A percentile compares a stretch with the other conserved stretches of the same genome.
phyloP scores from a whole-genome alignment of 2,888 invertebrate genomes.

The Proisotoma minuta region DNA sequence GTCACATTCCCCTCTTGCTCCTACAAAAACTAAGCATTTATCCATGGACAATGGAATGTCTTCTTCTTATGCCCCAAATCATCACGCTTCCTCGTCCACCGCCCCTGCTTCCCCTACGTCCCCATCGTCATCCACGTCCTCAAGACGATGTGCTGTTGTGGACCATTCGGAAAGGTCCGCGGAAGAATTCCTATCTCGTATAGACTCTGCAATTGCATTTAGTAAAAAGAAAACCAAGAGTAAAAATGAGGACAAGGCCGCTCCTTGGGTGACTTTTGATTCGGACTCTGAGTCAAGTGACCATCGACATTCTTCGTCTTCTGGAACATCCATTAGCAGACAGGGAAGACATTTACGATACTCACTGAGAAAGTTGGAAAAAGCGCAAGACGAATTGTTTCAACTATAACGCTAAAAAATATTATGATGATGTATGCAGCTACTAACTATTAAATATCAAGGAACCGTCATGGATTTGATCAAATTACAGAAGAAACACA shows the following conservation, averaged over 20 bases:
- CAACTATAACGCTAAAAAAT: slow-evolving; percentile 71
- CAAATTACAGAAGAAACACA: too few relatives aligned
- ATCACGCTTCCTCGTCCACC: slow-evolving; percentile 3
- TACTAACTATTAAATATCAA: too few relatives aligned
- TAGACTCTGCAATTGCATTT: slow-evolving; percentile 52
- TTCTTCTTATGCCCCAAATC: not conserved
- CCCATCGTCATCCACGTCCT: slow-evolving; percentile 29
- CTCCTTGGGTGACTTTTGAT: slow-evolving; percentile 47
- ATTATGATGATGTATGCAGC: too few relatives aligned
- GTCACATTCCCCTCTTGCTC: not conserved
- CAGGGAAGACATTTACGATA: slow-evolving; percentile 74
- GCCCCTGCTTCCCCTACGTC: slow-evolving; percentile 20
- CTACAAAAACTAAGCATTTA: not conserved
- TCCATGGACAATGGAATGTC: slow-evolving; percentile 7
- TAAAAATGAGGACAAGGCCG: slow-evolving; percentile 47
- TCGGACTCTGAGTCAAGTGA: slow-evolving; percentile 42
- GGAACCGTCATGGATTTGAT: too few relatives aligned
- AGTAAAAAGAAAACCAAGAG: slow-evolving; percentile 50
- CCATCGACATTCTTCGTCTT: slow-evolving; percentile 28
- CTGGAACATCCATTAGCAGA: slow-evolving; percentile 58
- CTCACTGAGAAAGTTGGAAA: slow-evolving; percentile 73
- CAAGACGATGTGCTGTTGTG: slow-evolving; percentile 25
- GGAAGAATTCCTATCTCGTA: slow-evolving; percentile 52
- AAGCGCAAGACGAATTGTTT: slow-evolving; percentile 82
- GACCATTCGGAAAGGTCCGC: slow-evolving; percentile 48